Evolutionary conservation across 2,797 vertebrate species (phyloP), one percentile per base, ranked within the genome.

Genomic region (Gephyroberyx darwinii): DNA sequence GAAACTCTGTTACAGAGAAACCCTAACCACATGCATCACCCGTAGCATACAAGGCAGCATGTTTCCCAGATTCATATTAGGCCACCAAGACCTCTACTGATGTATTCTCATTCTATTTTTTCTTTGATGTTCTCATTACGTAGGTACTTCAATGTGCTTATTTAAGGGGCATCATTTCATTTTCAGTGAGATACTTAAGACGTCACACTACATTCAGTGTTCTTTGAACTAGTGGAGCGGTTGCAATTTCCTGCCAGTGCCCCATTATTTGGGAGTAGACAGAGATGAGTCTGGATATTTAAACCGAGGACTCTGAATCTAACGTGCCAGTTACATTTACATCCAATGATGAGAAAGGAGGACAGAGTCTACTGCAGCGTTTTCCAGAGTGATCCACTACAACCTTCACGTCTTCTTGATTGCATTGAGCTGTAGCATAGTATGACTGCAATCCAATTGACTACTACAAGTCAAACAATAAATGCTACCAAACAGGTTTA

Each of bases 1-100:
- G 75, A 75, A 72, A 68, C 45, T 45, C 54, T 72, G 68, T 65
- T 57, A 55, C 70, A 80, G 57, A 39, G 16, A 37, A 50, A 54
- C 14, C 50, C 50, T 22, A 61, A 57, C 43, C 19, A 48, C 51
- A 71, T 22, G 22, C 52, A 63, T 55, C 14, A 4, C 43, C 13
- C 50, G 50, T 30, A 17, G 20, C 35, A 39, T 35, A 26, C 50
- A 30, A 51, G 50, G 41, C 12, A 45, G 33, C 9, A 12, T 22
- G 17, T 43, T 9, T 5, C 39, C 52, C 52, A n/a, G 13, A 41
- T 22, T 65, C 35, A 26, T 37, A 43, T 5, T 47, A 43, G 31
- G 20, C 41, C 37, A 41, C 16, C 9, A 22, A 55, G 6, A 9
- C 37, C n/a, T 33, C 54, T 20, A 58, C 30, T 39, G 56, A 33